Evolutionary conservation across 2,113 vertebrate species (phyloP).

Genomic region (Leptobrachium ailaonicum): DNA sequence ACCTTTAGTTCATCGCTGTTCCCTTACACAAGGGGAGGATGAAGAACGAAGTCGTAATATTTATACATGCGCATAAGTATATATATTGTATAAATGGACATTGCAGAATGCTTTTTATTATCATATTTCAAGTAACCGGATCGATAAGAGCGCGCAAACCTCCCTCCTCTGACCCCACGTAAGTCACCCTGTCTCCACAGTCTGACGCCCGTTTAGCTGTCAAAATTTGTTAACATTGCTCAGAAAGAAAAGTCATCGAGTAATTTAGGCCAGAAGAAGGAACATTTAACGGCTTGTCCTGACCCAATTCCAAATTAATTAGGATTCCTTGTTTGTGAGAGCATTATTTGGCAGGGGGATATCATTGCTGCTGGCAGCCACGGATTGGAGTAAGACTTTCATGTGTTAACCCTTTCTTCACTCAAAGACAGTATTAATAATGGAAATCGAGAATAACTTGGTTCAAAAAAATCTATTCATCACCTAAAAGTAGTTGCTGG

Average conservation of each 20-base stretch:
- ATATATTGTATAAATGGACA: background rate
- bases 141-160: background rate
- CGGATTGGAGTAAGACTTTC: background rate
- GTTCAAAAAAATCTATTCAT: no score
- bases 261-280: constrained; percentile 29
- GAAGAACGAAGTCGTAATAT: no score
- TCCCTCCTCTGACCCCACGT: background rate
- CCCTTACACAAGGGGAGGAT: no score
- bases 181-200: background rate
- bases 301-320: constrained; percentile 17
- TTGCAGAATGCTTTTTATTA: background rate
- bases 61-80: no score
- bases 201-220: constrained; percentile 7
- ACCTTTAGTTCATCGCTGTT: no score
- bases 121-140: background rate
- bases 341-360: constrained; percentile 21
- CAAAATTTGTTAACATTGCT: constrained; percentile 22
- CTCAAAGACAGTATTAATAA: background rate
- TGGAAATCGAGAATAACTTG: no score
- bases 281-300: constrained; percentile 22
- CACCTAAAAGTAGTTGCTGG: no score
- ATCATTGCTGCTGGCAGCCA: constrained; percentile 19
- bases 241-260: constrained; percentile 15
- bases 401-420: constrained; percentile 20
- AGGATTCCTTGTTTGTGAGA: constrained; percentile 15